phyloP scores from a whole-genome alignment of 2,888 invertebrate genomes.

The Eilema depressum region DNA sequence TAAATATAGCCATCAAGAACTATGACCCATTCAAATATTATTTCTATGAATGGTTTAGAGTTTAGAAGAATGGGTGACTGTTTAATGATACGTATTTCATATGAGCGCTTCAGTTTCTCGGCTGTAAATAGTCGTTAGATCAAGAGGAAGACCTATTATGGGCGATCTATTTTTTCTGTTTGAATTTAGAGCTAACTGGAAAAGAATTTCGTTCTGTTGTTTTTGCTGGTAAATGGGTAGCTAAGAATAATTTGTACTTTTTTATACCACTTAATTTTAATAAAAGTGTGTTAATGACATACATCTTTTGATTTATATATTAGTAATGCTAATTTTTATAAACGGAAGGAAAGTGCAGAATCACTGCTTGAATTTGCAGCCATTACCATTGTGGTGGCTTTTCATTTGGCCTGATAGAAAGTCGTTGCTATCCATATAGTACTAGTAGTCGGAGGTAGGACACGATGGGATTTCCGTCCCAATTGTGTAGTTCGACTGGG shows the following conservation, averaged over 20 bases:
- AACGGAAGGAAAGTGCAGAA: background rate
- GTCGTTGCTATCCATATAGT: background rate
- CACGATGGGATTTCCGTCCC: too few species aligned
- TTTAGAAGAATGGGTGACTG: too few species aligned
- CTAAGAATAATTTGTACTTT: background rate
- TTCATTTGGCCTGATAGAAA: background rate
- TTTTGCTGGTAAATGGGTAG: background rate
- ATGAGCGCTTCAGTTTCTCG: too few species aligned
- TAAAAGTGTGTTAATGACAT: slow-evolving; percentile 14
- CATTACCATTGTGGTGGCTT: too few species aligned
- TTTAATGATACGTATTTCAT: too few species aligned
- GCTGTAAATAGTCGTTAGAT: too few species aligned
- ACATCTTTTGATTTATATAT: slow-evolving; percentile 7
- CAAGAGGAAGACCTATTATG: too few species aligned
- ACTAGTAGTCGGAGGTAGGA: too few species aligned
- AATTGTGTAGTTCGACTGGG: too few species aligned
- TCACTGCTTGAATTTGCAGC: background rate
- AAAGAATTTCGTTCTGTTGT: background rate
- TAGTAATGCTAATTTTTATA: background rate
- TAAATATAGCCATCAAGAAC: slow-evolving; percentile 29
- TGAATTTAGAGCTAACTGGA: background rate
- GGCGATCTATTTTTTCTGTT: too few species aligned
- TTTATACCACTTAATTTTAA: too few species aligned
- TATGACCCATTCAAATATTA: background rate
- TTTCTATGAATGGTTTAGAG: background rate